Conservation (phyloP, 2,113 vertebrate species). For the Columba janthina region DNA sequence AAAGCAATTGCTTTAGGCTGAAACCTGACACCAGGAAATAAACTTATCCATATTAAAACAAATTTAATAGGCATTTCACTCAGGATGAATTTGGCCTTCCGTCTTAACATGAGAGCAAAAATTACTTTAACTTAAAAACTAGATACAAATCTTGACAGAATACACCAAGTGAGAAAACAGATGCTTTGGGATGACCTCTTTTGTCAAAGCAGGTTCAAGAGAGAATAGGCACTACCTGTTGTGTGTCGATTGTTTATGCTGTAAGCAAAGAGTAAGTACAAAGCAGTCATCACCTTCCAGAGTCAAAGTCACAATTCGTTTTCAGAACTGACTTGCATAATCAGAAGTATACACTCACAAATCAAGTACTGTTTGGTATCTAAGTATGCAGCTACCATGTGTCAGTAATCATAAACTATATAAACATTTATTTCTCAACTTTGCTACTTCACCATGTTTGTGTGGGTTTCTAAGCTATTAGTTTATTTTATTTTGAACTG, state of each 20-base stretch:
- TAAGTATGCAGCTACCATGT: background rate
- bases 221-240: background rate
- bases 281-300: background rate
- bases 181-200: background rate
- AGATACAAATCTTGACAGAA: background rate
- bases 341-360: background rate
- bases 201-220: background rate
- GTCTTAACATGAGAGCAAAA: slow-evolving; percentile 1
- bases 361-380: background rate
- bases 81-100: background rate
- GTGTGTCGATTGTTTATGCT: background rate
- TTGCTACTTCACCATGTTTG: background rate
- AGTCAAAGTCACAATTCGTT: background rate
- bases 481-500: background rate
- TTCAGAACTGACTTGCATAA: background rate
- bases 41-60: background rate
- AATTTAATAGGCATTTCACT: background rate
- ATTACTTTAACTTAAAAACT: slow-evolving; percentile 5
- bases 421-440: background rate
- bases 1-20: slow-evolving; percentile 24
- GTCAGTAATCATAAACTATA: background rate
- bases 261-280: background rate
- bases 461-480: background rate
- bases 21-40: slow-evolving; percentile 18
- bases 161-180: background rate